Evolutionary conservation across 2,113 vertebrate genomes (phyloP), one percentile per base, ranked within the genome.

Genomic region (Hippocampus mohnikei): DNA sequence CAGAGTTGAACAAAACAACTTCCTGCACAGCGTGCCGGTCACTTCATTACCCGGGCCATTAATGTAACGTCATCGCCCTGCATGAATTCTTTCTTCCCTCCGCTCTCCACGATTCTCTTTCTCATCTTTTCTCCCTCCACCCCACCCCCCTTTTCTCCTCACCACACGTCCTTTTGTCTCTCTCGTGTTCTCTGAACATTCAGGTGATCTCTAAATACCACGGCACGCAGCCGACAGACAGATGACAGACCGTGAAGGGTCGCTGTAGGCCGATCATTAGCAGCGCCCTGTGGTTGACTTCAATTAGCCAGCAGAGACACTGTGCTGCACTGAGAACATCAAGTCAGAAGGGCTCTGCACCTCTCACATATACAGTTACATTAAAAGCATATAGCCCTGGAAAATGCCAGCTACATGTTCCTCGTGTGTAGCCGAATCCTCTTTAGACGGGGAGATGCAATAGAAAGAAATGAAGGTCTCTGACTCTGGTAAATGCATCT

Each of bases 241-340:
- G 77, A 75, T 73, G 81, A 77, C 88, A 75, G 79, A 72, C 76
- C 76, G 58, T 79, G 58, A 70, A 52, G 72, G 83, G 85, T 82
- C 74, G 62, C 82, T 72, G 79, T 61, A 29, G 82, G 78, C 78
- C 74, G 84, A 85, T 90, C 87, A 84, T 87, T 87, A 88, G 81
- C 81, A 10, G 58, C 68, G 82, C 75, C 80, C 86, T 75, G 84
- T 73, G 82, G 79, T 86, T 85, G 77, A 85, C 87, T 86, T 88
- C 84, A 88, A 87, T 88, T 86, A 88, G 85, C 85, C 84, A 61
- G 80, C 78, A 67, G 85, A 78, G 78, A 74, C 81, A 13, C 77
- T 6, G 70, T 3, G 64, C 73, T 70, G 74, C 73, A 15, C 71
- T 37, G 42, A 67, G 79, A 66, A 66, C 77, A 75, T 29, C 69